Percentiles rank a stretch among this genome's conserved stretches.
phyloP scores from a whole-genome alignment of 2,113 vertebrate species.

The Limanda limanda region DNA sequence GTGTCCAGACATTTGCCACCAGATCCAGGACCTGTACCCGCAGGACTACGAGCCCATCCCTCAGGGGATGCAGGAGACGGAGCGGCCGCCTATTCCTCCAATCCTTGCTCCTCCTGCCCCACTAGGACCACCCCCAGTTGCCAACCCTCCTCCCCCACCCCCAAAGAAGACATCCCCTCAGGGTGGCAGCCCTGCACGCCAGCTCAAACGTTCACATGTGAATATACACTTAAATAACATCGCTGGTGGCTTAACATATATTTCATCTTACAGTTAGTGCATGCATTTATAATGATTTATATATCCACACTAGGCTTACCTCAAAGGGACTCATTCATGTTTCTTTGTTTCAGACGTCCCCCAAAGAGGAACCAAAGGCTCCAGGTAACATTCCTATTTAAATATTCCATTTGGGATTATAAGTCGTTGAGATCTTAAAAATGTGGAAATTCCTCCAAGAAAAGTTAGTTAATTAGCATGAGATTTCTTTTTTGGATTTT shows the following conservation, averaged over 20 bases:
- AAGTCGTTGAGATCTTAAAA: not conserved
- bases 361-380: constrained; percentile 94
- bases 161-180: constrained; percentile 93
- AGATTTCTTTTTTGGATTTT: not conserved
- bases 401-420: not conserved
- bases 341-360: constrained; percentile 85
- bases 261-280: not conserved
- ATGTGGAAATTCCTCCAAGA: not conserved
- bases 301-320: not conserved
- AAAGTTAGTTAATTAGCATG: not conserved
- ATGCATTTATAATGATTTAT: not conserved
- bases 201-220: constrained; percentile 90
- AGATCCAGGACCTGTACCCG: constrained; percentile 98
- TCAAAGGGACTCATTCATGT: not conserved
- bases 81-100: constrained; percentile 57
- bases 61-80: constrained; percentile 90
- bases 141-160: constrained; percentile 79
- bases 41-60: constrained; percentile 98
- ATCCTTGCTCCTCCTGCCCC: constrained; percentile 71
- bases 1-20: constrained; percentile 94
- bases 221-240: constrained; percentile 55
- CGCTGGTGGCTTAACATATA: too few species aligned
- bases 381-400: constrained; percentile 82
- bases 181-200: constrained; percentile 91
- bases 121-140: constrained; percentile 55